Evolutionary conservation across 2,888 invertebrate genomes (phyloP), one percentile per base, ranked within the genome.

Genomic region (Acronicta alni): DNA sequence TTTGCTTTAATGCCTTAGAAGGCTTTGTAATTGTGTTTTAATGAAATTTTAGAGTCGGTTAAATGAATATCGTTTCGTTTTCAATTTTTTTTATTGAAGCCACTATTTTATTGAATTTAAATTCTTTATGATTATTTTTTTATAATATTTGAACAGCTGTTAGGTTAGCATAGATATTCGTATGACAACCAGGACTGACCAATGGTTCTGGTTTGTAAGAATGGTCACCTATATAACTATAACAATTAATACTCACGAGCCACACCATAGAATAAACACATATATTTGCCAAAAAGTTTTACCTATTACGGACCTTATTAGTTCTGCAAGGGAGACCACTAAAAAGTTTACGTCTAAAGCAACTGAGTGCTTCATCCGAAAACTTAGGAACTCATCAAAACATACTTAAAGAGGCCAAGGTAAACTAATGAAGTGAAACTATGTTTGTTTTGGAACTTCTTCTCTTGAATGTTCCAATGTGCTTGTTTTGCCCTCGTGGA

Each of bases 361-460:
- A 59, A 38, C 45, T 30, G 26, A 39, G 49, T 52, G 23, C 20
- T 44, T 23, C 17, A 20, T 10, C 15, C 32, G 8, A 9, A 26
- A 54, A 42, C 32, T 49, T 1, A 18, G 12, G 0, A 46, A 47
- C 45, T 67, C 20, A 12, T 54, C 42, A 54, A 38, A 63, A 61
- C 12, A 41, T n/a, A 63, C 38, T 58, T 42, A 47, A 30, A 12
- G 23, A 35, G 41, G n/a, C 17, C 5, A 12, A 30, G 12, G 42
- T 51, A 49, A 58, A 44, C 8, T 38, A 54, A 51, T 47, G 26
- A 49, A 51, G 54, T 47, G 37, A 44, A 39, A 69, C n/a, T 48
- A n/a, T 35, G 47, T 57, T 48, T 45, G 47, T 57, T 48, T 45
- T 15, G 39, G 9, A n/a, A 38, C 16, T n/a, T 58, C 32, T 18